These are phyloP conservation scores for Tetragnatha montana DNA, from an alignment of 2,888 invertebrate genomes.

Conservation along the genomic window DNA sequence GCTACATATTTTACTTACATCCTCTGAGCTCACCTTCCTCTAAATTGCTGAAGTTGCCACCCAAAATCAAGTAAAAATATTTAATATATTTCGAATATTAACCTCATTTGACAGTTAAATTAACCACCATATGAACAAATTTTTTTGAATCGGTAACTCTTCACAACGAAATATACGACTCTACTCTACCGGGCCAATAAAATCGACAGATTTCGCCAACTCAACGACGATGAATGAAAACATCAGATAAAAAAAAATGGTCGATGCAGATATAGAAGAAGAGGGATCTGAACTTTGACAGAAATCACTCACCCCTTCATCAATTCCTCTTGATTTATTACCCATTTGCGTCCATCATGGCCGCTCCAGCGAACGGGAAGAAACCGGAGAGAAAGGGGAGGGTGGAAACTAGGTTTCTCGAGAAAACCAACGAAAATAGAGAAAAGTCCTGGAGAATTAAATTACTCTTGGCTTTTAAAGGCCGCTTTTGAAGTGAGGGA, in stretches of 20 bases:
- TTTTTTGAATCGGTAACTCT: background rate
- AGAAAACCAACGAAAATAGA: background rate
- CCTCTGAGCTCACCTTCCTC: too few relatives aligned
- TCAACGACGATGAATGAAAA: background rate
- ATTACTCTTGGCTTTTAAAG: background rate
- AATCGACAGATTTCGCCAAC: background rate
- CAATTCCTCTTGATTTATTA: constrained; percentile 24
- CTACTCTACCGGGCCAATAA: background rate
- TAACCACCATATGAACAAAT: background rate
- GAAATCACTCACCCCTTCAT: background rate
- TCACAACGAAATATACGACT: background rate
- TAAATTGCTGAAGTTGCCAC: too few relatives aligned
- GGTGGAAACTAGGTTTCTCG: background rate
- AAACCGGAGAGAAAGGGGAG: background rate
- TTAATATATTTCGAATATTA: too few relatives aligned
- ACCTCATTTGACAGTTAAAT: too few relatives aligned
- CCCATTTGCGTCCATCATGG: constrained; percentile 1
- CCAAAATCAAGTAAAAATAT: too few relatives aligned
- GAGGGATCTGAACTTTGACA: constrained; percentile 23
- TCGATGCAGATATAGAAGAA: background rate
- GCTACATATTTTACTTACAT: too few relatives aligned
- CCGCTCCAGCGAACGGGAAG: background rate
- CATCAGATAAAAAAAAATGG: background rate
- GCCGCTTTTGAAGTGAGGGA: background rate
- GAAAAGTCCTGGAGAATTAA: background rate